These are phyloP conservation scores for Rhynchotus rufescens DNA, from an alignment of 2,797 vertebrate genomes.

Conservation along the genomic window DNA sequence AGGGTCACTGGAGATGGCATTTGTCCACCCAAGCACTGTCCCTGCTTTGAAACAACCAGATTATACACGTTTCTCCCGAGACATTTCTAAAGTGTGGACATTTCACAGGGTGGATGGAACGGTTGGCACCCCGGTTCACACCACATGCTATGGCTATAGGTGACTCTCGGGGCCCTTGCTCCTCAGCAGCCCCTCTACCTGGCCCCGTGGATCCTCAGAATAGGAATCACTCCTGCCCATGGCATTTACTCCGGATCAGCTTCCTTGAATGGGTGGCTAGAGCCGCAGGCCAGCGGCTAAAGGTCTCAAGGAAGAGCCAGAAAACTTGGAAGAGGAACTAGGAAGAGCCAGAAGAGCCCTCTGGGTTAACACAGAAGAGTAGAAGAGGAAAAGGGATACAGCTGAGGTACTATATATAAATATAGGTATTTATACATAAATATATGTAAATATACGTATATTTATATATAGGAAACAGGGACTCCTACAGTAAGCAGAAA, in stretches of 20 bases:
- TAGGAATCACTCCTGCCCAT: not conserved
- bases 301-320: not conserved
- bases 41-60: not conserved
- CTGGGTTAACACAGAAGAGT: not conserved
- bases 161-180: not conserved
- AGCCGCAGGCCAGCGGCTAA: not conserved
- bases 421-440: no score
- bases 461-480: not conserved
- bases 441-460: no score
- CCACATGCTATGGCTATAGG: not conserved
- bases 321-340: not conserved
- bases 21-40: not conserved
- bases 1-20: not conserved
- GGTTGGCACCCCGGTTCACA: not conserved
- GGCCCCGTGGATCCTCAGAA: not conserved
- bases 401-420: not conserved
- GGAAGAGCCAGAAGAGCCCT: not conserved
- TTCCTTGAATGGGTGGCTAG: not conserved
- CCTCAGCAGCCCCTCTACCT: not conserved
- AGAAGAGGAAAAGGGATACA: not conserved
- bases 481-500: not conserved
- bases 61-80: not conserved
- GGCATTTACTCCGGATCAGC: not conserved
- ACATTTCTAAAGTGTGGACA: no score
- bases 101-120: not conserved